Evolutionary conservation across 2,888 invertebrate genomes (phyloP).

Genomic region (Euproctis similis): DNA sequence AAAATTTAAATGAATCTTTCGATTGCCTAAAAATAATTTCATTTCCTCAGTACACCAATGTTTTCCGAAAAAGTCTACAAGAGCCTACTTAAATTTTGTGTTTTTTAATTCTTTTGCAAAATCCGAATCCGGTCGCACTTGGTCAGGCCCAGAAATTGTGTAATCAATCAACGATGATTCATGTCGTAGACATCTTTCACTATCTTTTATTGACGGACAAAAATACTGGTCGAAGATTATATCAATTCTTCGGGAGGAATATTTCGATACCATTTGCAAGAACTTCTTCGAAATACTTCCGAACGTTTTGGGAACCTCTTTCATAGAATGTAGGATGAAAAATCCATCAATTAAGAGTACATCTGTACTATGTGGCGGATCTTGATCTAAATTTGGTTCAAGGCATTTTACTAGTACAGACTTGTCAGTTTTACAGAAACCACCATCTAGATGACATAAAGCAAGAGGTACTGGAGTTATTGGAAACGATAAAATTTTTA

Average conservation of each 20-base stretch:
- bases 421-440: slow-evolving; percentile 2
- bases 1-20: not conserved
- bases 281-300: not conserved
- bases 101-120: slow-evolving; percentile 3
- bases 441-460: slow-evolving; percentile 2
- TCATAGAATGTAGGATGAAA: not conserved
- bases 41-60: not conserved
- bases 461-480: slow-evolving; percentile 2
- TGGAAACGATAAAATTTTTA: slow-evolving; percentile 5
- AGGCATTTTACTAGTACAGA: not conserved
- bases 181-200: slow-evolving; percentile 4
- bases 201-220: slow-evolving; percentile 5
- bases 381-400: not conserved
- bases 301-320: slow-evolving; percentile 1
- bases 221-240: not conserved
- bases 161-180: slow-evolving; percentile 3
- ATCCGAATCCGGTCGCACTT: slow-evolving; percentile 2
- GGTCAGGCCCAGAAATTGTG: slow-evolving; percentile 6
- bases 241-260: not conserved
- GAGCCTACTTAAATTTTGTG: not conserved
- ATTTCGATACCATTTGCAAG: not conserved
- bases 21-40: not conserved
- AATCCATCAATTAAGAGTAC: not conserved
- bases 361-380: not conserved
- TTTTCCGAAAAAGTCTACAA: not conserved